Percentiles rank a stretch among this genome's conserved stretches.
Conservation (phyloP, 1,140 invertebrate genomes). For the Harpegnathos saltator region DNA sequence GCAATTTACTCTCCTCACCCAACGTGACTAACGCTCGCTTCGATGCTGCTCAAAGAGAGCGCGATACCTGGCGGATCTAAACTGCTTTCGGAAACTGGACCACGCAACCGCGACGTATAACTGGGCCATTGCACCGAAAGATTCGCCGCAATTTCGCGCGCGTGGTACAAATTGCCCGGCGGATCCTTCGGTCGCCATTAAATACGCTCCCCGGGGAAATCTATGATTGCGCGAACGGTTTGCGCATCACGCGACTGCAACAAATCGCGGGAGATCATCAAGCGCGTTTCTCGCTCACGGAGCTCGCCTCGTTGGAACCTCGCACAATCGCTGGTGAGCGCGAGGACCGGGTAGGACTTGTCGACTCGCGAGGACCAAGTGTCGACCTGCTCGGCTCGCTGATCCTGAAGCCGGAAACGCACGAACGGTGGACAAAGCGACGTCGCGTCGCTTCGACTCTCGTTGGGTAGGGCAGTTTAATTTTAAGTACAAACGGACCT, state of each 20-base stretch:
- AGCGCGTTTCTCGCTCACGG: neutral
- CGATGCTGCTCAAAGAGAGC: neutral
- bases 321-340: neutral
- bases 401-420: no score
- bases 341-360: neutral
- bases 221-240: conserved; percentile 10
- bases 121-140: neutral
- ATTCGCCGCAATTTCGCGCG: neutral
- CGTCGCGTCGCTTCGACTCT: no score
- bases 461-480: conserved; percentile 63
- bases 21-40: conserved; percentile 22
- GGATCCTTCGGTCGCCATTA: neutral
- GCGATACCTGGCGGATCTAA: conserved; percentile 16
- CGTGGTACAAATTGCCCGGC: conserved; percentile 4
- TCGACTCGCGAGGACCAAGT: neutral
- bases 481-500: conserved; percentile 75
- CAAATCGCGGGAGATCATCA: neutral
- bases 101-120: neutral
- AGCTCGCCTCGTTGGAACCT: neutral
- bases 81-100: conserved; percentile 11
- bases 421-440: no score
- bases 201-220: conserved; percentile 9
- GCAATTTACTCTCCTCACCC: conserved; percentile 12
- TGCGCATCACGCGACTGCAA: neutral
- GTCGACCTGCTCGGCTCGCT: no score